Percentiles rank a stretch among this genome's conserved stretches.
Evolutionary conservation across 2,797 vertebrate species (phyloP).

Genomic region (Molossus alvarezi): DNA sequence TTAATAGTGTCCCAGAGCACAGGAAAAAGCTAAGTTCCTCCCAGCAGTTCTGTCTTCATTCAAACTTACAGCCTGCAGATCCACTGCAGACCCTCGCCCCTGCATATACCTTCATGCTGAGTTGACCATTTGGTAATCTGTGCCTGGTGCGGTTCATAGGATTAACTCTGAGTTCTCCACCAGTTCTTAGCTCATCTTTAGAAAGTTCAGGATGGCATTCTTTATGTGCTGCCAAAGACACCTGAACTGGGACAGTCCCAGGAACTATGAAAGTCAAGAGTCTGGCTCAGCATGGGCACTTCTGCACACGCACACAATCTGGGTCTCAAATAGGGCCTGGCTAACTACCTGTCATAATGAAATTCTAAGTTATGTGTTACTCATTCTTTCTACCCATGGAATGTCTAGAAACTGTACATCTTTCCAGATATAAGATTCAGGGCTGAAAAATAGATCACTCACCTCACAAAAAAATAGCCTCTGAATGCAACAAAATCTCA

Average conservation of each 20-base stretch:
- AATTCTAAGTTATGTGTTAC: background rate
- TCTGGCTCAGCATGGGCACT: background rate
- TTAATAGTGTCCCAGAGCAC: background rate
- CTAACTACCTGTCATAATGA: background rate
- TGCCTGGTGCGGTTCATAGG: background rate
- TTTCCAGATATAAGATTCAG: slow-evolving; percentile 63
- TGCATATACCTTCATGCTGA: background rate
- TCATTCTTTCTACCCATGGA: background rate
- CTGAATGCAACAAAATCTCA: slow-evolving; percentile 5
- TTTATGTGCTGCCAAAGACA: background rate
- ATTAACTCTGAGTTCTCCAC: background rate
- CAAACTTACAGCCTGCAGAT: background rate
- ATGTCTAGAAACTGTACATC: slow-evolving; percentile 26
- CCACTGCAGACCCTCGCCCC: background rate
- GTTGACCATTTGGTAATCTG: background rate
- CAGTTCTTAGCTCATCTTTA: background rate
- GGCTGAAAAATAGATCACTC: slow-evolving; percentile 59
- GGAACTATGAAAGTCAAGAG: background rate
- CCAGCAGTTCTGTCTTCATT: background rate
- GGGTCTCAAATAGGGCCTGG: background rate
- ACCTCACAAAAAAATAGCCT: background rate
- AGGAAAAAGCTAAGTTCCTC: background rate
- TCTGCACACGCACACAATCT: background rate
- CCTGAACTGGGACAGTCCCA: background rate
- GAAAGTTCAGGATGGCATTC: slow-evolving; percentile 12